Evolutionary conservation across 2,113 vertebrate species (phyloP), one percentile per base, ranked within the genome.

Genomic region (Salvelinus fontinalis): DNA sequence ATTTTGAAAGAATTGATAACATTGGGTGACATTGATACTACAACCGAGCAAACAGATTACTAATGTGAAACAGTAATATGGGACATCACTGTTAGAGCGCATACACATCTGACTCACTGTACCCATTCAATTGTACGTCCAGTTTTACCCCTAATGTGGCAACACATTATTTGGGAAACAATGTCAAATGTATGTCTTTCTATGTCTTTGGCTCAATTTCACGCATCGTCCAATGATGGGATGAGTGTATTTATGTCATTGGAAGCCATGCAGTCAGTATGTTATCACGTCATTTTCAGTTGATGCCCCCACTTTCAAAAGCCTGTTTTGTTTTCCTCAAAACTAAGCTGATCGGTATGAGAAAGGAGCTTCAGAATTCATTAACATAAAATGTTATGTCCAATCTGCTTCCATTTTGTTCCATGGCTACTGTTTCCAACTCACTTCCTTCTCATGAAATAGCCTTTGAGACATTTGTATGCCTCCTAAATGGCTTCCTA

Each of bases 311-410:
- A 34, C 20, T 68, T 69, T 62, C 69, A 69, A 62, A 73, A 59
- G 67, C 69, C 14, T 59, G 54, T 22, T 78, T 81, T 83, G 34
- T 73, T 81, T 83, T 79, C 29, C 5, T 39, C 6, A 57, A 73
- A 3, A 44, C 39, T 81, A 79, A 68, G 24, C 20, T 69, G n/a
- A 57, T 62, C 70, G 20, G 54, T 65, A 59, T n/a, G n/a, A 57
- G 68, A 86, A 81, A 22, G 73, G 60, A 51, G n/a, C 48, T 8
- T 29, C 44, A 44, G 39, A 18, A 83, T 84, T 67, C 72, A 80
- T 82, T 78, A 85, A 81, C 65, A 79, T 75, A 81, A 74, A 6
- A 84, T 85, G 83, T 77, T 44, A 44, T 11, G 39, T 75, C 75
- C 64, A 75, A 74, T 79, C 74, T 71, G 77, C 80, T 74, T 22